These are phyloP conservation scores for Drosophila ambigua DNA, from an alignment of 1,140 invertebrate genomes.

Conservation along the genomic window DNA sequence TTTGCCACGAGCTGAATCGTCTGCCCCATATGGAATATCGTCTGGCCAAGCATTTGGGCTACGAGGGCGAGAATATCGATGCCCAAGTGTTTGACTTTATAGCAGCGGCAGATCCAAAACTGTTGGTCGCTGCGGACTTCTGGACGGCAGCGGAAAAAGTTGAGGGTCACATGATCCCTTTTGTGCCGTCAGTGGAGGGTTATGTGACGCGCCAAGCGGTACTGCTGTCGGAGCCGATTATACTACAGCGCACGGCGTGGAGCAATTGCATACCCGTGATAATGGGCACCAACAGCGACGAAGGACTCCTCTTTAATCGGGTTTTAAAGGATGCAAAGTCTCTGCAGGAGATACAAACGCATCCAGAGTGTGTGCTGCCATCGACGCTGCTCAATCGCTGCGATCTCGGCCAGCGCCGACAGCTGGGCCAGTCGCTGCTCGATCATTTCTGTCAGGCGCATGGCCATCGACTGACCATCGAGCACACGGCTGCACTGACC, in stretches of 20 bases:
- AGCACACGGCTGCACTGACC: not conserved
- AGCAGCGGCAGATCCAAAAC: slow-evolving; percentile 30
- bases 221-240: slow-evolving; percentile 42
- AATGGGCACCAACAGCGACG: slow-evolving; percentile 53
- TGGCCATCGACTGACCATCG: slow-evolving; percentile 7
- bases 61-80: slow-evolving; percentile 59
- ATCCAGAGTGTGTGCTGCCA: slow-evolving; percentile 51
- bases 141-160: slow-evolving; percentile 36
- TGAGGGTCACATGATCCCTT: not conserved
- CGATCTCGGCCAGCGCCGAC: slow-evolving; percentile 23
- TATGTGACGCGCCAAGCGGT: slow-evolving; percentile 41
- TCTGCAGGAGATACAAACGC: slow-evolving; percentile 1
- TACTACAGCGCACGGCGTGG: slow-evolving; percentile 57
- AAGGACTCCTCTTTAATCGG: slow-evolving; percentile 4
- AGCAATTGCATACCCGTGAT: slow-evolving; percentile 65
- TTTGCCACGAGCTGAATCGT: slow-evolving; percentile 55
- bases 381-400: slow-evolving; percentile 16
- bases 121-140: slow-evolving; percentile 31
- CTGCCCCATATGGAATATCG: slow-evolving; percentile 55
- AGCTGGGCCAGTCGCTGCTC: slow-evolving; percentile 46
- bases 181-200: slow-evolving; percentile 49
- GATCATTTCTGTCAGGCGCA: slow-evolving; percentile 24
- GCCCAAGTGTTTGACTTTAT: slow-evolving; percentile 43
- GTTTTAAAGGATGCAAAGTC: slow-evolving; percentile 7
- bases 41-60: slow-evolving; percentile 67